Conservation (phyloP, 64 coral and sea anemone species). For the Dendrophyllia cribrosa region DNA sequence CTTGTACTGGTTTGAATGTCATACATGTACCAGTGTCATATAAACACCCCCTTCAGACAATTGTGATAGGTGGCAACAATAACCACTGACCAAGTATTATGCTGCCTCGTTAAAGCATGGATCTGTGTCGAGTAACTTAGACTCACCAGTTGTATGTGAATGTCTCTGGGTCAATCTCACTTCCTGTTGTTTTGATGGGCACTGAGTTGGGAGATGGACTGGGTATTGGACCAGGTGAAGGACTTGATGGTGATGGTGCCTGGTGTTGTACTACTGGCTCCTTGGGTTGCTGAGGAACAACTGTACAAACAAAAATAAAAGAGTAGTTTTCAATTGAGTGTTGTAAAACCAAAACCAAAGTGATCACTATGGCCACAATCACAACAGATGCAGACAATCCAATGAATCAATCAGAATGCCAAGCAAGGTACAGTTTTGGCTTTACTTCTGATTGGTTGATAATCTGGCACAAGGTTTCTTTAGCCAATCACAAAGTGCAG, state of each 20-base stretch:
- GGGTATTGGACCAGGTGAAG: constrained; percentile 18
- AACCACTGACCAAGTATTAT: too few species aligned
- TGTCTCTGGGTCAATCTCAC: constrained; percentile 49
- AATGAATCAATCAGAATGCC: too few species aligned
- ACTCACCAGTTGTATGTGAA: constrained; percentile 46
- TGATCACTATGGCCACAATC: too few species aligned
- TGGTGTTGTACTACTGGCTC: constrained; percentile 19
- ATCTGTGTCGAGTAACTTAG: background rate
- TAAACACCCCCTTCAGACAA: too few species aligned
- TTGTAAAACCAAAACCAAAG: background rate
- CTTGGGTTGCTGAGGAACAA: constrained; percentile 25
- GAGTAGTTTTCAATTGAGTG: background rate
- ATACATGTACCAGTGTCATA: too few species aligned
- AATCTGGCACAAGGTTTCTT: too few species aligned
- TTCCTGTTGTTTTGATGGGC: constrained; percentile 40
- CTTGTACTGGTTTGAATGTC: too few species aligned
- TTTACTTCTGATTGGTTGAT: background rate
- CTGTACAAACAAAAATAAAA: background rate
- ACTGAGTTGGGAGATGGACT: constrained; percentile 8
- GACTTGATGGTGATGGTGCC: background rate
- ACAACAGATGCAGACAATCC: too few species aligned
- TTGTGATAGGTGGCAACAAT: too few species aligned
- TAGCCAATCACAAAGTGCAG: too few species aligned
- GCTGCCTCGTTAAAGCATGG: too few species aligned
- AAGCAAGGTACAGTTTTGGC: background rate